These are phyloP conservation scores for Abrostola tripartita DNA, from an alignment of 2,888 invertebrate genomes.

Conservation along the genomic window DNA sequence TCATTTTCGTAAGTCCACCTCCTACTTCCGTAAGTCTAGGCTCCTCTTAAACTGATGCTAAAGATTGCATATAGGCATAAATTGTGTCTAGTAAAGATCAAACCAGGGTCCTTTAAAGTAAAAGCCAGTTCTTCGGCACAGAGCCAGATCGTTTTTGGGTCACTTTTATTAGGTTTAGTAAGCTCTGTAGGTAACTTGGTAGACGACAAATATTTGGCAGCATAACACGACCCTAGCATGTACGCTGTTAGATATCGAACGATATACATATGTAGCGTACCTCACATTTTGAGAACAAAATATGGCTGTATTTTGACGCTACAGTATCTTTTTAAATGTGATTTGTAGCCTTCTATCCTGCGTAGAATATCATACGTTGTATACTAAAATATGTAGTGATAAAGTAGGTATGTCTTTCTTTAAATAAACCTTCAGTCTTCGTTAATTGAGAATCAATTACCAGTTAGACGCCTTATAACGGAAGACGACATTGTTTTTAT, in stretches of 20 bases:
- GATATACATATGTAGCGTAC: background rate
- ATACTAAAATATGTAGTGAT: too few species aligned
- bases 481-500: constrained; percentile 36
- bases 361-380: too few species aligned
- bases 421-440: background rate
- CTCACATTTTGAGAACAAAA: constrained; percentile 1
- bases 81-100: background rate
- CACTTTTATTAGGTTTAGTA: background rate
- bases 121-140: background rate
- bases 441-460: constrained; percentile 27
- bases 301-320: background rate
- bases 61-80: too few species aligned
- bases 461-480: constrained; percentile 19
- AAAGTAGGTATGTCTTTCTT: too few species aligned
- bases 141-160: background rate
- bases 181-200: background rate
- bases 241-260: constrained; percentile 1
- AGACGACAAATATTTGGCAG: constrained; percentile 4
- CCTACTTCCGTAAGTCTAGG: too few species aligned
- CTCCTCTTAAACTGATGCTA: too few species aligned
- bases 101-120: background rate
- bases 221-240: constrained; percentile 2
- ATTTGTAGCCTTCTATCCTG: background rate
- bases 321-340: background rate
- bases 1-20: background rate